Evolutionary conservation across 2,888 invertebrate species (phyloP).

Genomic region (Incurvaria masculella): DNA sequence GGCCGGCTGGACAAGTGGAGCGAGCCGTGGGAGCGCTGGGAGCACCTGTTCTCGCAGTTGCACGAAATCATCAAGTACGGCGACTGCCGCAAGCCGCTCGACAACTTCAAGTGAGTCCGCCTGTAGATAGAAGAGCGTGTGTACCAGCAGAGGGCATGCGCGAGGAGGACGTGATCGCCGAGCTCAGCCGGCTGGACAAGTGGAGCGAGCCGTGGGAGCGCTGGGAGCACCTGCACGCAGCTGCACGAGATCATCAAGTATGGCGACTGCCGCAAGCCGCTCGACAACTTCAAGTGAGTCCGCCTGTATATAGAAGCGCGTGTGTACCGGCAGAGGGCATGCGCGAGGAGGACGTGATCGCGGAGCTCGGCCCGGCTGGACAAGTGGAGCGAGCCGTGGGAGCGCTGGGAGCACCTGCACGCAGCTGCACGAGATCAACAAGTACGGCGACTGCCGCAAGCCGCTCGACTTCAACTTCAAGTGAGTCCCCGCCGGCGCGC

Average conservation of each 20-base stretch:
- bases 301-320: neutral
- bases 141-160: slow-evolving; percentile 31
- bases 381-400: slow-evolving; percentile 26
- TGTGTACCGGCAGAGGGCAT: slow-evolving; percentile 26
- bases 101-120: slow-evolving; percentile 44
- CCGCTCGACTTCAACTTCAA: slow-evolving; percentile 42
- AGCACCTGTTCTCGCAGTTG: slow-evolving; percentile 37
- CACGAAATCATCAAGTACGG: slow-evolving; percentile 50
- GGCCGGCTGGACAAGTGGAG: slow-evolving; percentile 11
- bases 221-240: slow-evolving; percentile 38
- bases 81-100: slow-evolving; percentile 38
- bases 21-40: slow-evolving; percentile 36
- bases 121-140: no score
- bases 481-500: no score
- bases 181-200: slow-evolving; percentile 11
- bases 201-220: slow-evolving; percentile 30
- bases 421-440: slow-evolving; percentile 46
- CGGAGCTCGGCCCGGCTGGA: slow-evolving; percentile 11
- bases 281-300: slow-evolving; percentile 46
- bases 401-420: slow-evolving; percentile 38
- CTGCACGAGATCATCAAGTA: slow-evolving; percentile 50
- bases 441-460: slow-evolving; percentile 44
- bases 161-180: slow-evolving; percentile 29
- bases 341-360: slow-evolving; percentile 32
- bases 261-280: slow-evolving; percentile 42